These are phyloP conservation scores for Athalia cordata DNA, from an alignment of 2,888 invertebrate genomes.

Conservation along the genomic window DNA sequence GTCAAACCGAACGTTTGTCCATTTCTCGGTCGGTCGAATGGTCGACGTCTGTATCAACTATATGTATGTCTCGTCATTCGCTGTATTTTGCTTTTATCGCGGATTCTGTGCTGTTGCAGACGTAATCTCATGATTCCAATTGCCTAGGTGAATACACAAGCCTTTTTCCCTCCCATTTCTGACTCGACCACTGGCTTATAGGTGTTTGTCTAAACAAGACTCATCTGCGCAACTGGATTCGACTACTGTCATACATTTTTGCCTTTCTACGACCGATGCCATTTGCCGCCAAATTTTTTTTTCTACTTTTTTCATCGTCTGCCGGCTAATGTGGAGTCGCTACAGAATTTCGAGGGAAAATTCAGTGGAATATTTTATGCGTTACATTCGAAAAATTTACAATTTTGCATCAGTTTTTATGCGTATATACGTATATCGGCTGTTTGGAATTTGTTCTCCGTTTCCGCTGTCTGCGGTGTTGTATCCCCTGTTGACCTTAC, in stretches of 20 bases:
- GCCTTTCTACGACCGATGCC: not conserved
- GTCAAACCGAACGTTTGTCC: not conserved
- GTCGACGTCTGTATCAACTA: conserved; percentile 38
- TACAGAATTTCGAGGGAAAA: not conserved
- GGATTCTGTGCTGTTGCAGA: not conserved
- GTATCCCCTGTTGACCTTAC: too few species aligned
- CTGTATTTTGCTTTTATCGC: conserved; percentile 5
- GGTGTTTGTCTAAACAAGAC: not conserved
- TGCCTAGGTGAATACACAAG: not conserved
- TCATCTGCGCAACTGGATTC: not conserved
- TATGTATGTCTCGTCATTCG: not conserved
- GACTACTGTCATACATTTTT: not conserved
- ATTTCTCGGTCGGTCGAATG: not conserved
- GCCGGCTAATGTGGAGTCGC: too few species aligned
- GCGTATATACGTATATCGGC: too few species aligned
- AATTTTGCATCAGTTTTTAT: too few species aligned
- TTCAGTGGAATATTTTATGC: not conserved
- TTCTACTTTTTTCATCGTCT: too few species aligned
- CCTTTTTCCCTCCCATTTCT: not conserved
- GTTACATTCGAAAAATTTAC: too few species aligned
- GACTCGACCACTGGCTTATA: too few species aligned
- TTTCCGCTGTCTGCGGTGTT: too few species aligned
- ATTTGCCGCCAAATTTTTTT: too few species aligned
- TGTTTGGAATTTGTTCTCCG: too few species aligned
- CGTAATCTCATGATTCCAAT: not conserved